Evolutionary conservation across 1,140 invertebrate species (phyloP), one percentile per base, ranked within the genome.

Genomic region (Melitaea cinxia): DNA sequence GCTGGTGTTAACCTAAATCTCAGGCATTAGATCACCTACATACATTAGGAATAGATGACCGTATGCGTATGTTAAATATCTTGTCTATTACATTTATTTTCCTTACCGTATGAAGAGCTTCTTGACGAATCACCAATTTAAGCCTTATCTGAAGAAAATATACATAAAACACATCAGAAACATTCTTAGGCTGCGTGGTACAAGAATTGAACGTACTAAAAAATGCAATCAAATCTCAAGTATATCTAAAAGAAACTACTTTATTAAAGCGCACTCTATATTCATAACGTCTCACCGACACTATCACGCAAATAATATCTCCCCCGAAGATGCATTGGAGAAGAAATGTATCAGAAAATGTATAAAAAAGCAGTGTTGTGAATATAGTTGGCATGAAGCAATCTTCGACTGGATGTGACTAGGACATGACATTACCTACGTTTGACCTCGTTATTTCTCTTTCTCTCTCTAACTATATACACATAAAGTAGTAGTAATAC

Each of bases 271-370:
- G 72, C 76, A 82, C 85, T 90, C 85, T 90, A 83, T 90, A 90
- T 90, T 90, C 88, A 90, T 89, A 88, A 90, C 85, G 85, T 83
- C 76, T 85, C 84, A 82, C 61, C 75, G 77, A 82, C 76, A 88
- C 81, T 89, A 89, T 89, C 87, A 75, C 73, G 73, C 81, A 85
- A 82, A 88, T 88, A 87, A 88, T 88, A 88, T 88, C 85, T 75
- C 82, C 85, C 85, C 79, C 66, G 78, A 83, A 87, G 83, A 90
- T 90, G 88, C 88, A 90, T 86, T 87, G 80, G 75, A 69, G 80
- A 88, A 86, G 88, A 89, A 88, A 90, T 90, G 88, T 90, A 90
- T 90, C 88, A 90, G 85, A 88, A 88, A 88, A 88, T 88, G 68
- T 88, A 88, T 87, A 89, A 88, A 90, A 88, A 88, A 85, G 68